phyloP scores from a whole-genome alignment of 1,140 invertebrate species.

The Telenomus remus region DNA sequence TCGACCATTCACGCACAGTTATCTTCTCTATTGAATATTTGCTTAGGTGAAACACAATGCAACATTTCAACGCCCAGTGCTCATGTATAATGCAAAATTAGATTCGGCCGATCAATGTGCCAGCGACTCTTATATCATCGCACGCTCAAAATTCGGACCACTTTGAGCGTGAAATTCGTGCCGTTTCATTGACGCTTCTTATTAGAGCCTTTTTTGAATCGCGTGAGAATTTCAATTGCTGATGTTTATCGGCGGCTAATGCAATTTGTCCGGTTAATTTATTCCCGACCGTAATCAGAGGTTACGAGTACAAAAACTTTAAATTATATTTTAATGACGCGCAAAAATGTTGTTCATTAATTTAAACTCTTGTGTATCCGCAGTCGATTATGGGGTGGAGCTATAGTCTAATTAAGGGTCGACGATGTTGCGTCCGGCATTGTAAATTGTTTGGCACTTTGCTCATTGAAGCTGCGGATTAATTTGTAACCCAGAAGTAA shows the following conservation, averaged over 20 bases:
- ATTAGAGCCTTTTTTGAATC: conserved; percentile 9
- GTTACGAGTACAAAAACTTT: too few relatives aligned
- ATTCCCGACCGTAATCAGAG: too few relatives aligned
- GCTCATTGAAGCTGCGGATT: conserved; percentile 19
- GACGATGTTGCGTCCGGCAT: conserved; percentile 5
- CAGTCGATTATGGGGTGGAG: too few relatives aligned
- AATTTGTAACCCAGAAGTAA: conserved; percentile 17
- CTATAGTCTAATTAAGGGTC: too few relatives aligned
- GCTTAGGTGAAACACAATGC: conserved; percentile 2
- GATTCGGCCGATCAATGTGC: conserved; percentile 20
- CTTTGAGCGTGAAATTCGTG: conserved; percentile 9
- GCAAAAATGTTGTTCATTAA: too few relatives aligned
- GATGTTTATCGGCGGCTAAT: too few relatives aligned
- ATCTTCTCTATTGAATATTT: conserved; percentile 40
- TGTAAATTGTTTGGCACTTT: conserved; percentile 10
- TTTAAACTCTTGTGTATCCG: too few relatives aligned
- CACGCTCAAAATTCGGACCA: conserved; percentile 9
- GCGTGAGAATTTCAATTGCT: too few relatives aligned
- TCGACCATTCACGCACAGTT: conserved; percentile 38
- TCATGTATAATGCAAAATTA: conserved; percentile 21
- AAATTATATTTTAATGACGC: too few relatives aligned
- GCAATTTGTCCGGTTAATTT: too few relatives aligned
- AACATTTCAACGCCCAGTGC: conserved; percentile 29
- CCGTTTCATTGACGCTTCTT: conserved; percentile 21
- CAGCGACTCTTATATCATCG: conserved; percentile 25